These are phyloP conservation scores for Idaea biselata DNA, from an alignment of 2,888 invertebrate species.

Conservation along the genomic window DNA sequence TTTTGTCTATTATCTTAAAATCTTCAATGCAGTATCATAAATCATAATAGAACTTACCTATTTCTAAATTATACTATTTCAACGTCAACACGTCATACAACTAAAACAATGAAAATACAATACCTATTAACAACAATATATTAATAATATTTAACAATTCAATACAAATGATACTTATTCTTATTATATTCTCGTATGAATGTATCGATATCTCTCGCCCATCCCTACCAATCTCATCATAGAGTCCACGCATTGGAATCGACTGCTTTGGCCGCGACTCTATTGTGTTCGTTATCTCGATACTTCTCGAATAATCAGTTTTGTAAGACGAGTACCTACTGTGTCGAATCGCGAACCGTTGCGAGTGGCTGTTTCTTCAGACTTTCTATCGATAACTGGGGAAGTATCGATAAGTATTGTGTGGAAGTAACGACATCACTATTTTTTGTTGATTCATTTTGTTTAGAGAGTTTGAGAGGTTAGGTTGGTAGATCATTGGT, in stretches of 20 bases:
- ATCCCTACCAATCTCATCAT: conserved; percentile 35
- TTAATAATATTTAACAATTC: not conserved
- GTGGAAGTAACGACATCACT: not conserved
- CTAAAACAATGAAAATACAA: too few relatives aligned
- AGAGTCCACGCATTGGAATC: conserved; percentile 43
- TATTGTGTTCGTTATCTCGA: conserved; percentile 13
- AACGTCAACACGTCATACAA: too few relatives aligned
- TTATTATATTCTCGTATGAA: conserved; percentile 24
- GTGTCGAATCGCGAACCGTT: not conserved
- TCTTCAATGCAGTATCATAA: too few relatives aligned
- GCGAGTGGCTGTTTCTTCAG: not conserved
- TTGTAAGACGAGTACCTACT: not conserved
- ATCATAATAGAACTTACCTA: too few relatives aligned
- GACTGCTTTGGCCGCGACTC: conserved; percentile 33
- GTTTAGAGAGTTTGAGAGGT: too few relatives aligned
- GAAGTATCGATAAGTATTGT: conserved; percentile 8
- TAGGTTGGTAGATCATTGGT: too few relatives aligned
- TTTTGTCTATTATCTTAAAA: too few relatives aligned
- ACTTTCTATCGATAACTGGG: not conserved
- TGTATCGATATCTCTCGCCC: conserved; percentile 19
- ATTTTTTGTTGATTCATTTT: not conserved
- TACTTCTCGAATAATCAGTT: conserved; percentile 4
- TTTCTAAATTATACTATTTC: too few relatives aligned
- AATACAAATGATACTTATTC: not conserved
- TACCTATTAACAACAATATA: too few relatives aligned